Percentiles rank a stretch among this genome's conserved stretches.
Conservation (phyloP, 2,888 invertebrate species). For the Cerastis leucographa region DNA sequence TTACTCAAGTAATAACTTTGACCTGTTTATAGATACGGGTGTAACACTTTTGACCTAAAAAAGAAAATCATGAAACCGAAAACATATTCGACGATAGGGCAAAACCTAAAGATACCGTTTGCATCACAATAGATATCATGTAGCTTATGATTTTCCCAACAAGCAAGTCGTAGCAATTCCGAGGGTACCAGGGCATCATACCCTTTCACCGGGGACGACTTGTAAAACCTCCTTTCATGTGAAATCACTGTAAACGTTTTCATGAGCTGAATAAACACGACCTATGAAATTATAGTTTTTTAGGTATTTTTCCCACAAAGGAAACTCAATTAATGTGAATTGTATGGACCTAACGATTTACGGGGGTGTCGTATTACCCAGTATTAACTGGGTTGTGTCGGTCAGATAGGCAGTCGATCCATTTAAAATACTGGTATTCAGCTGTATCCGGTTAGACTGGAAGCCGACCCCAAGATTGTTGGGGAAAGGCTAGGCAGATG, state of each 20-base stretch:
- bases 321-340: neutral
- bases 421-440: too few species aligned
- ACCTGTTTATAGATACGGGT: too few species aligned
- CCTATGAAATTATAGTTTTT: neutral
- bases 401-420: too few species aligned
- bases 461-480: too few species aligned
- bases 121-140: neutral
- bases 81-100: conserved; percentile 1
- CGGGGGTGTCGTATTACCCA: too few species aligned
- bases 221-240: conserved; percentile 10
- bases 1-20: too few species aligned
- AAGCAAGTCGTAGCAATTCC: conserved; percentile 13
- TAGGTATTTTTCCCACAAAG: neutral
- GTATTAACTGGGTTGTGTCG: too few species aligned
- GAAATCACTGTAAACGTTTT: conserved; percentile 29
- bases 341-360: neutral
- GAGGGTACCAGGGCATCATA: conserved; percentile 9
- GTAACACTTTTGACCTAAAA: neutral
- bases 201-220: conserved; percentile 8
- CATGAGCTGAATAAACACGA: conserved; percentile 9
- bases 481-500: too few species aligned
- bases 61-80: neutral
- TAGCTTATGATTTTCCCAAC: conserved; percentile 19
- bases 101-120: neutral
- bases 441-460: too few species aligned